Base-by-base conservation (phyloP, 2,113 vertebrate genomes). In the Ardeotis arabs region DNA sequence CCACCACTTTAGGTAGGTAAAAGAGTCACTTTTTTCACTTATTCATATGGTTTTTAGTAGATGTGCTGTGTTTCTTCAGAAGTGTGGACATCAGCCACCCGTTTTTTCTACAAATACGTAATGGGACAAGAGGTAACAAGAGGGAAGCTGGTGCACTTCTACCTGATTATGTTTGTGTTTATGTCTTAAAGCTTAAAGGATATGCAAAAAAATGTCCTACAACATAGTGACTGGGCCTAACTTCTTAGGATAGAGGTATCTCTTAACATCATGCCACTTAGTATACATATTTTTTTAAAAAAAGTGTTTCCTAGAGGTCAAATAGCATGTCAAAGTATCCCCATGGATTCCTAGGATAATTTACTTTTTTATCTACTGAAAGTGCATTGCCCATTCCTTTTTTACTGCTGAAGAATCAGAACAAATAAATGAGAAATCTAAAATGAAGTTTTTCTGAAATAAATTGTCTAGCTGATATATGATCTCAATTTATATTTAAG, bases 401-500 rank as follows among this genome's bases (percentile, higher is more conserved):
- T 84, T 28, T 6, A 29, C 3, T 10, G 9, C 24, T 94, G 44
- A 68, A 58, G 20, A 59, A 68, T 49, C 22, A 81, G 35, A 28
- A 78, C 4, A 79, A 90, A 35, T 14, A 50, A n/a, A 52, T 31
- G 5, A 47, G 9, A 91, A 84, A 20, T 49, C 3, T 49, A 39
- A 44, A 74, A 62, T 3, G 2, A 59, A 19, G 52, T 33, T 66
- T 94, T 89, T 87, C 33, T 84, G 15, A 79, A 93, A n/a, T 10
- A 88, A 72, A 19, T 68, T 92, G 24, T 85, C 70, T 76, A 59
- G 28, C 11, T 75, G 70, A 83, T 88, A 52, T 72, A 92, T 68
- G 14, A 41, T 85, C 18, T 90, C 41, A 87, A 64, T 95, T 77
- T 89, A 69, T 91, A 90, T 88, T 90, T 83, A 89, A 68, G 62